Percentiles rank a stretch among this genome's conserved stretches.
Conservation (phyloP, 1,140 invertebrate genomes). For the Lycorma delicatula region DNA sequence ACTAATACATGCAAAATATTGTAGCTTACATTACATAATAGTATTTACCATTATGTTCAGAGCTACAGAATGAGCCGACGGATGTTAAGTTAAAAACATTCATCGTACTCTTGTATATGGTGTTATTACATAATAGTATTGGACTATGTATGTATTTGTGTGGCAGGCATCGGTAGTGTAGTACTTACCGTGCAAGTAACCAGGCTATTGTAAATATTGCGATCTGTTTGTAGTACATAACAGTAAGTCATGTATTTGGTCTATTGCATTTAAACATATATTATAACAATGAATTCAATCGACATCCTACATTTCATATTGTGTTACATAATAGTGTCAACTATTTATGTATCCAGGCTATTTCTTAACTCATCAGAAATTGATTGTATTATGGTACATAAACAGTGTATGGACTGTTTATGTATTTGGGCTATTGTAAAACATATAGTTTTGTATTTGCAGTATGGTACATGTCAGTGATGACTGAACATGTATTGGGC, state of each 20-base stretch:
- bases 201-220: not conserved
- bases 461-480: conserved; percentile 18
- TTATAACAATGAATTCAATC: conserved; percentile 1
- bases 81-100: no score
- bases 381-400: conserved; percentile 17
- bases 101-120: not conserved
- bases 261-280: conserved; percentile 16
- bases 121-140: conserved; percentile 28
- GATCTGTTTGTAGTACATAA: conserved; percentile 11
- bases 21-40: conserved; percentile 10
- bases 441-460: conserved; percentile 15
- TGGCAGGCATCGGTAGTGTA: not conserved
- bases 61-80: no score
- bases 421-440: conserved; percentile 28
- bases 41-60: conserved; percentile 1
- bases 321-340: conserved; percentile 14
- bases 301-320: not conserved
- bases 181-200: conserved; percentile 13
- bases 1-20: conserved; percentile 17
- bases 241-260: conserved; percentile 14
- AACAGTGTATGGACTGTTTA: not conserved
- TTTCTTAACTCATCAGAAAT: conserved; percentile 14
- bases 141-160: conserved; percentile 26
- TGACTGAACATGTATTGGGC: conserved; percentile 21
- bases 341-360: conserved; percentile 14